A percentile compares a stretch with the other conserved stretches of the same genome.
These are phyloP conservation scores for Meteorus colon DNA, from an alignment of 2,888 invertebrate genomes.

Conservation along the genomic window DNA sequence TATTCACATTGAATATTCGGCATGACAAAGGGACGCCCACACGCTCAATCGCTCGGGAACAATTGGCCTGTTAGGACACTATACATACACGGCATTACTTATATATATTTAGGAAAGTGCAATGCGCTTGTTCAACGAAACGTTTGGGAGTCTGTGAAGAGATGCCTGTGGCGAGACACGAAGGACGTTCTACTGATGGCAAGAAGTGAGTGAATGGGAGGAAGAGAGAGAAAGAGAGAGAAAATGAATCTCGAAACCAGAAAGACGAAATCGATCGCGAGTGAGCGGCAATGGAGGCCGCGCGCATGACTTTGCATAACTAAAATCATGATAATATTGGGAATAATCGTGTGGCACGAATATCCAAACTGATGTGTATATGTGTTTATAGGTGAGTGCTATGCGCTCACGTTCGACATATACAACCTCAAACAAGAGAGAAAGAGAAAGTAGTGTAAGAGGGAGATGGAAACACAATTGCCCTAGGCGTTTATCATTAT, in stretches of 20 bases:
- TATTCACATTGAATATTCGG: slow-evolving; percentile 29
- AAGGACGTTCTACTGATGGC: background rate
- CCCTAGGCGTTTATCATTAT: background rate
- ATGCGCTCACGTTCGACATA: background rate
- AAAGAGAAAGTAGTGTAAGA: background rate
- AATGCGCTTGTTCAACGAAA: slow-evolving; percentile 21
- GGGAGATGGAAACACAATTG: background rate
- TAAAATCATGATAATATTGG: slow-evolving; percentile 42
- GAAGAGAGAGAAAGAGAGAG: background rate
- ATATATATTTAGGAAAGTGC: slow-evolving; percentile 12
- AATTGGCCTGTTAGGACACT: slow-evolving; percentile 23
- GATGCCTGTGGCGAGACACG: slow-evolving; percentile 34
- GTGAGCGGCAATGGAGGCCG: background rate
- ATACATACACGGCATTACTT: background rate
- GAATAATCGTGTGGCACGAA: slow-evolving; percentile 16
- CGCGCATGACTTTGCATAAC: slow-evolving; percentile 50
- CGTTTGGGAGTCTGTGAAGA: slow-evolving; percentile 27
- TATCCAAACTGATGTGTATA: background rate
- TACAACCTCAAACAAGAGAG: background rate
- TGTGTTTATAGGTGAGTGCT: background rate
- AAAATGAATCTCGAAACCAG: slow-evolving; percentile 19
- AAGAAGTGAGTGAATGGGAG: background rate
- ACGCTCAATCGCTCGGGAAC: slow-evolving; percentile 23
- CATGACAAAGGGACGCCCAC: slow-evolving; percentile 22
- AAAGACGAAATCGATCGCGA: slow-evolving; percentile 41